These are phyloP conservation scores for Dasypolia templi DNA, from an alignment of 2,888 invertebrate species.

Conservation along the genomic window DNA sequence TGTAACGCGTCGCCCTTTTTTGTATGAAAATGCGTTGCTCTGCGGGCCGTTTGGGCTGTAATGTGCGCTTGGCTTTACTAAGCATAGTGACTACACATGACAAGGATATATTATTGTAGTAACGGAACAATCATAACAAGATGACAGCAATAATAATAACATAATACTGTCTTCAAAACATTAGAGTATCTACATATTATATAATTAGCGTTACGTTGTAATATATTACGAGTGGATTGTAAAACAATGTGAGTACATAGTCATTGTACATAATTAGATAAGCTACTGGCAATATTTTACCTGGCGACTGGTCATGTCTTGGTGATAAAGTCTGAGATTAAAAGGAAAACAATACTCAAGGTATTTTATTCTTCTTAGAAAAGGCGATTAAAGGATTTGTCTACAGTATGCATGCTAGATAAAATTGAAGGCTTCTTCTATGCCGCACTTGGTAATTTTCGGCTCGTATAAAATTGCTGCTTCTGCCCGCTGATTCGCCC, in stretches of 20 bases:
- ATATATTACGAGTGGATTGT: slow-evolving; percentile 6
- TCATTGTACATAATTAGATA: slow-evolving; percentile 12
- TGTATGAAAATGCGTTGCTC: too few relatives aligned
- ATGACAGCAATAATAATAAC: neutral
- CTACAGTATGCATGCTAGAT: too few relatives aligned
- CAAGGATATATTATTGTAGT: neutral
- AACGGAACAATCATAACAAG: neutral
- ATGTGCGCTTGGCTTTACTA: too few relatives aligned
- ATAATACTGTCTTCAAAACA: slow-evolving; percentile 14
- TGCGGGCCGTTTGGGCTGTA: too few relatives aligned
- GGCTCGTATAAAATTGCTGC: too few relatives aligned
- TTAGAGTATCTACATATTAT: slow-evolving; percentile 1
- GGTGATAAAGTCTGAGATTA: neutral
- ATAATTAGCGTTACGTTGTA: slow-evolving; percentile 19
- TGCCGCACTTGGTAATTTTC: too few relatives aligned
- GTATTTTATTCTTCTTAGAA: neutral
- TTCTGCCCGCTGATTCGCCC: too few relatives aligned
- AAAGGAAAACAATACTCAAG: neutral
- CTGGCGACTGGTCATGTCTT: neutral
- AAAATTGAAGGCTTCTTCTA: too few relatives aligned
- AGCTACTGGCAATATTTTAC: slow-evolving; percentile 1
- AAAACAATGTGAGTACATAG: slow-evolving; percentile 5
- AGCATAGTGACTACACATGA: too few relatives aligned
- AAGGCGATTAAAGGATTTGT: neutral
- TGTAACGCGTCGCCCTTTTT: too few relatives aligned